phyloP scores from a whole-genome alignment of 2,888 invertebrate species.

The Andricus quercusramuli region DNA sequence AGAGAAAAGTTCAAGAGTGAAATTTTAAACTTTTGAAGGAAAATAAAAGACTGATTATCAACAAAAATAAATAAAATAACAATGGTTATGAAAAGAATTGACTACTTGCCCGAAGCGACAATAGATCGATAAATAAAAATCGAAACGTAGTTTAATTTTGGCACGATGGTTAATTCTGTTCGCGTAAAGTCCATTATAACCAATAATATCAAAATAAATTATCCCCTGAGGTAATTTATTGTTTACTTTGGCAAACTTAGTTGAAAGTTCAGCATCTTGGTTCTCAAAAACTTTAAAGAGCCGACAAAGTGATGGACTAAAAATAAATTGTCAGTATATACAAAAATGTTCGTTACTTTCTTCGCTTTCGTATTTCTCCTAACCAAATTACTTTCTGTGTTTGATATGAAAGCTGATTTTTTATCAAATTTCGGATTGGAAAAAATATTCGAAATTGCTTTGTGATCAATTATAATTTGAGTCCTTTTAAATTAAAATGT shows the following conservation, averaged over 20 bases:
- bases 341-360: neutral
- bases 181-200: conserved; percentile 64
- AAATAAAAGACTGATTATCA: too few species aligned
- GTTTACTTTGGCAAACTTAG: conserved; percentile 59
- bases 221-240: conserved; percentile 65
- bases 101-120: conserved; percentile 2
- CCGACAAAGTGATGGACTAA: conserved; percentile 29
- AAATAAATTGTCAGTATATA: conserved; percentile 18
- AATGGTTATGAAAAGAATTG: neutral
- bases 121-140: conserved; percentile 27
- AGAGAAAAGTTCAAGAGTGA: too few species aligned
- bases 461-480: too few species aligned
- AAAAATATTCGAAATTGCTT: too few species aligned
- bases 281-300: conserved; percentile 24
- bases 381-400: too few species aligned
- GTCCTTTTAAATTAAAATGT: neutral
- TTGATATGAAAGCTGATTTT: too few species aligned
- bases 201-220: conserved; percentile 69
- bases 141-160: conserved; percentile 9
- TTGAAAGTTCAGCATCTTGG: conserved; percentile 24
- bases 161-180: conserved; percentile 61
- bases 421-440: too few species aligned
- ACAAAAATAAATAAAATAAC: too few species aligned
- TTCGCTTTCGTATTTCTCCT: too few species aligned
- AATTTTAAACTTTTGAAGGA: too few species aligned